Evolutionary conservation across 2,797 vertebrate genomes (phyloP), one percentile per base, ranked within the genome.

Genomic region (Malurus leucopterus): DNA sequence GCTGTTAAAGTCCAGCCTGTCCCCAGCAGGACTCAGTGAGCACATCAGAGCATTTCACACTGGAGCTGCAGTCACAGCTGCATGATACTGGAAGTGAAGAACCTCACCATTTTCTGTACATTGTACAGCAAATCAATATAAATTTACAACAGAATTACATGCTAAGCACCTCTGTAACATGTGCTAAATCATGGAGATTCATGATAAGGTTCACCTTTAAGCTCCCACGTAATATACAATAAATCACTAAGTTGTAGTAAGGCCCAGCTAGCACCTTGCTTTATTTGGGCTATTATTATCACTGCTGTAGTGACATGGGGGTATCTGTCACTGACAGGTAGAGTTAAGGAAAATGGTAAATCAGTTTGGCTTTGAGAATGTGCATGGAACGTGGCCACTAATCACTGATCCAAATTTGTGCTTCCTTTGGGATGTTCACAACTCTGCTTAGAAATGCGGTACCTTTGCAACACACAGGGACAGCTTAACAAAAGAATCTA

Each of bases 71-170:
- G 46, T 36, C 67, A 71, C 29, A 73, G 36, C 65, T 87, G 32
- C 57, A 54, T 13, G 38, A 20, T 47, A 44, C 15, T 80, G 44
- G 54, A 84, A 24, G 54, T 32, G 34, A 40, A 92, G 36, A 91
- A n/a, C 57, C 46, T 91, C 62, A n/a, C 21, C 19, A 27, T 58
- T 13, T 62, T 84, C 71, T 94, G 8, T 82, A 77, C 44, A 93
- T 82, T 49, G 34, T 84, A 76, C 54, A 92, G 80, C 49, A 92
- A 94, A 95, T 96, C 94, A 92, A 93, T 93, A 94, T 38, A 61
- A 55, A 90, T 95, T 94, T 95, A 95, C 65, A 93, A 53, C 14
- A 75, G 87, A 93, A 90, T 94, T 96, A 92, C 54, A 67, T 49
- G 44, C 58, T 88, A 80, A 88, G 41, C 15, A 27, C 91, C 87